Evolutionary conservation across 2,113 vertebrate genomes (phyloP), one percentile per base, ranked within the genome.

Genomic region (Caracal caracal): DNA sequence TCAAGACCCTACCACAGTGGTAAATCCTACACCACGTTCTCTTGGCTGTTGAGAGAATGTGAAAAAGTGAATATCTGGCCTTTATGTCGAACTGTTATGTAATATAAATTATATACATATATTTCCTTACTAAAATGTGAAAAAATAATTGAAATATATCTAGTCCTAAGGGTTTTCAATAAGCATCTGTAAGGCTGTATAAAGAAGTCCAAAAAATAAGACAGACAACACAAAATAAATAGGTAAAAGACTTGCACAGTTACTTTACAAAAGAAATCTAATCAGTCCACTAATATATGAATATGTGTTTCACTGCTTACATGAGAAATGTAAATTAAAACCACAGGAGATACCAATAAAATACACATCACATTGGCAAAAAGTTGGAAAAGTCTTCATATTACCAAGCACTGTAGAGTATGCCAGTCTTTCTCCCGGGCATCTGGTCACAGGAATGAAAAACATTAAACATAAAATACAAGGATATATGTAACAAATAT

Each of bases 291-390:
- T 90, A 68, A 53, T 66, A 66, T 43, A 68, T 66, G 68, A 89
- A 80, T 92, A 30, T 79, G 56, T 92, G 24, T 93, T 86, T 28
- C 61, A 51, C 8, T 51, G 53, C 30, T 70, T 66, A 70, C 15
- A 84, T 56, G 16, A 86, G 66, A 95, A 96, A 85, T 76, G 70
- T 82, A 95, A 80, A 86, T 86, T 59, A 90, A 95, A 97, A 61
- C 17, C 59, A 73, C 12, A 92, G 78, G 12, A 91, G 10, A 86
- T 81, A 84, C 2, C 40, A 78, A 59, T 73, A 87, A 81, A 89
- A 73, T 71, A 68, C 2, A 93, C 19, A 94, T 53, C 16, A 90
- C 19, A 28, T 80, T 84, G 40, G 12, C 24, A 90, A 90, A 93
- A 90, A 12, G 51, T n/a, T 63, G 40, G 40, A 78, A 85, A 63